Conservation (phyloP, 2,113 vertebrate species). For the Struthio camelus region DNA sequence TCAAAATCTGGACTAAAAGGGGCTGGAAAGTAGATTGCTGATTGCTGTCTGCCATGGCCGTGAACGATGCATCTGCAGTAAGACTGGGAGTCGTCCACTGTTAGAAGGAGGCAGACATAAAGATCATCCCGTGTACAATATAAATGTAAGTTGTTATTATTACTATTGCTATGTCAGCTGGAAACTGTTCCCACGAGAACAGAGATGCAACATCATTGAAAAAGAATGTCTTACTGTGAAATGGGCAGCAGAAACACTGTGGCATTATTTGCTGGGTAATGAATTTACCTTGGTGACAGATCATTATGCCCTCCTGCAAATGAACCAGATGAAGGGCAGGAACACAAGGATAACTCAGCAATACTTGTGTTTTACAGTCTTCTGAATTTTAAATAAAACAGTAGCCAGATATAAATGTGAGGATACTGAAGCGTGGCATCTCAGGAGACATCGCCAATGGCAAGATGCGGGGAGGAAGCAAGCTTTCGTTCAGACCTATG, state of each 20-base stretch:
- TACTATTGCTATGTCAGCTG: constrained; percentile 67
- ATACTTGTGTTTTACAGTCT: constrained; percentile 33
- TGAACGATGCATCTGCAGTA: constrained; percentile 32
- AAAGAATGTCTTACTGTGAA: constrained; percentile 63
- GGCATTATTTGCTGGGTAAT: constrained; percentile 66
- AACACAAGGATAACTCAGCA: constrained; percentile 55
- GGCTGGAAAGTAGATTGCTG: background rate
- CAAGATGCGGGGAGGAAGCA: background rate
- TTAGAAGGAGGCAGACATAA: constrained; percentile 61
- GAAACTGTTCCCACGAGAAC: constrained; percentile 68
- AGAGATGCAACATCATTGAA: constrained; percentile 47
- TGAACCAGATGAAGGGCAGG: constrained; percentile 63
- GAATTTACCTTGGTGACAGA: constrained; percentile 75
- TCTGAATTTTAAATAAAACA: constrained; percentile 31
- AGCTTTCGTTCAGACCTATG: background rate
- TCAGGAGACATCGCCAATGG: background rate
- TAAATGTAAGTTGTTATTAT: constrained; percentile 71
- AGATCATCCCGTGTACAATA: constrained; percentile 53
- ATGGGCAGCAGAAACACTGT: constrained; percentile 50
- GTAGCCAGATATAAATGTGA: constrained; percentile 3
- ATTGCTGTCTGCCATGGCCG: background rate
- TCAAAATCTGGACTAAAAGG: background rate
- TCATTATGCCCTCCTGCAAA: constrained; percentile 67
- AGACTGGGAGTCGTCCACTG: constrained; percentile 37
- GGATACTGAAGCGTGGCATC: background rate